Evolutionary conservation across 2,113 vertebrate species (phyloP), one percentile per base, ranked within the genome.

Genomic region (Lamprotornis superbus): DNA sequence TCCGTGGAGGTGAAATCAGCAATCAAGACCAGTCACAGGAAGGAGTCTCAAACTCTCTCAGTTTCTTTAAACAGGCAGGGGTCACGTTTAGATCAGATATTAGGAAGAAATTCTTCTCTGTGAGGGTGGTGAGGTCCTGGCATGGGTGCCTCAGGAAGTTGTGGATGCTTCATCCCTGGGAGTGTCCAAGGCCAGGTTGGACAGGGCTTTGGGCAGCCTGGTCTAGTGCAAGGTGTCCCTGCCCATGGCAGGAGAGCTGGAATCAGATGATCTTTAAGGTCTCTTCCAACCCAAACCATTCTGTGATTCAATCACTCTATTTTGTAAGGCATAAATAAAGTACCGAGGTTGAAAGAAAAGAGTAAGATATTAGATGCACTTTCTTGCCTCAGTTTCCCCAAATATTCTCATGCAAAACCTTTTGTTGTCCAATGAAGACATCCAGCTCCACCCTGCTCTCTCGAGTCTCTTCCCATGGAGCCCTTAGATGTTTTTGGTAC

Each of bases 331-430:
- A 46, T 39, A 81, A 80, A 39, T 24, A 2, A 28, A 44, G 15
- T 33, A 86, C 0, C 1, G 16, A 39, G 5, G 2, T 44, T 80
- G 37, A 59, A 81, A 85, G 11, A 80, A 85, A 87, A 46, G 15
- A 69, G 2, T 0, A 33, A 90, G 31, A 20, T 1, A 55, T 63
- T 17, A 35, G 15, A 33, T 0, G 0, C 1, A 10, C 1, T 52
- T 80, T 78, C 33, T 47, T 83, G 63, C 56, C 89, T 90, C 89
- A 47, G 42, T 94, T 95, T 93, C 68, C 80, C 73, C 60, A 64
- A 63, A 52, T 31, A 55, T 9, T 70, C 6, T 30, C 17, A 65
- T 37, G 15, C 4, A 69, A 79, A 91, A 46, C 7, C 5, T n/a
- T 2, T 9, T 61, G 40, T 12, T 89, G 14, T 11, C 9, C 42